Percentiles rank a stretch among this genome's conserved stretches.
These are phyloP conservation scores for Atherinosoma microstoma DNA, from an alignment of 2,797 vertebrate species.

Conservation along the genomic window DNA sequence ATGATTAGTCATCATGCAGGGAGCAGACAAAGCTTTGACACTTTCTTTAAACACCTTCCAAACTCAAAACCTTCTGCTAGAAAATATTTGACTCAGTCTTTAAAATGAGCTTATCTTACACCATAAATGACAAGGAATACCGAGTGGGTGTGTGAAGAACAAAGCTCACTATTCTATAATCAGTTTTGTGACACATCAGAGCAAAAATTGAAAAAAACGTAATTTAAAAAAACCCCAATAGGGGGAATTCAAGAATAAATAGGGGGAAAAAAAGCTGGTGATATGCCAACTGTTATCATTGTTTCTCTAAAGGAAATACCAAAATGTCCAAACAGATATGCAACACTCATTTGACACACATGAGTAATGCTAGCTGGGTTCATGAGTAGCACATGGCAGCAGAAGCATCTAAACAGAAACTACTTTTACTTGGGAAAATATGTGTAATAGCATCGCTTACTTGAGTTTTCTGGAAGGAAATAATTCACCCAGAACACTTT, in stretches of 20 bases:
- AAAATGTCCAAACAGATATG: no score
- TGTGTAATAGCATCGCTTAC: not conserved
- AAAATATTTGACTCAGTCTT: conserved; percentile 26
- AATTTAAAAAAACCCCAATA: not conserved
- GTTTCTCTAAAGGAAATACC: no score
- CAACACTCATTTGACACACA: no score
- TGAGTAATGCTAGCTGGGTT: not conserved
- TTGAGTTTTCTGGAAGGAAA: conserved; percentile 19
- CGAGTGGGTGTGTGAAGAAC: not conserved
- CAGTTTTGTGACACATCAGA: not conserved
- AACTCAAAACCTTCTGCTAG: conserved; percentile 6
- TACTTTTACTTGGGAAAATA: conserved; percentile 31
- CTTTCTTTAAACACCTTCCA: conserved; percentile 52
- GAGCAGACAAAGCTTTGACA: conserved; percentile 46
- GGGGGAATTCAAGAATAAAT: not conserved
- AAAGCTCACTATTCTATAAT: not conserved
- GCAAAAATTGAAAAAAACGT: not conserved
- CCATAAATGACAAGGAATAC: not conserved
- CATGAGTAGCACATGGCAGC: no score
- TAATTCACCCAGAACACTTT: conserved; percentile 5
- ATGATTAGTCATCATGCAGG: conserved; percentile 78
- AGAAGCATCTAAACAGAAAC: no score
- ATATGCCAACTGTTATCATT: no score
- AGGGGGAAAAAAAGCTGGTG: not conserved
- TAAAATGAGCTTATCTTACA: conserved; percentile 23